Conservation (phyloP, 2,797 vertebrate genomes). For the Sebastes vulpes region DNA sequence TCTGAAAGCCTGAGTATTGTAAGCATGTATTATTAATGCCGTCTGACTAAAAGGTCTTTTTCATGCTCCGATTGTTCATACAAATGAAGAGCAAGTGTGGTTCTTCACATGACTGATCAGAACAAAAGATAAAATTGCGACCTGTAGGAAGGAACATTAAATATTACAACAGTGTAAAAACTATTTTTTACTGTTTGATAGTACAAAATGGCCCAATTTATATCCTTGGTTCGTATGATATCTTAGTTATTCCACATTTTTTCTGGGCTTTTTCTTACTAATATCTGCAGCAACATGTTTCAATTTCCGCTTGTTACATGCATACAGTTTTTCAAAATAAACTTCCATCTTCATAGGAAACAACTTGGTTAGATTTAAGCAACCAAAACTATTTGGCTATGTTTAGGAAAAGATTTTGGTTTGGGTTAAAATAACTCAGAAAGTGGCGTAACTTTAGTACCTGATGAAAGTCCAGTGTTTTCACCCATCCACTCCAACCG, state of each 20-base stretch:
- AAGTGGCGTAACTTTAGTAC: too few species aligned
- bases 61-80: background rate
- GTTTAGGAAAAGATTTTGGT: too few species aligned
- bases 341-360: too few species aligned
- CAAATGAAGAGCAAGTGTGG: background rate
- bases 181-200: background rate
- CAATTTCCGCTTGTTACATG: too few species aligned
- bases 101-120: background rate
- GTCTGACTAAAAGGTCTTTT: background rate
- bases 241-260: background rate
- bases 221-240: background rate
- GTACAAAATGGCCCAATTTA: background rate
- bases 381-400: too few species aligned
- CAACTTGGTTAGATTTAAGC: too few species aligned
- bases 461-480: too few species aligned
- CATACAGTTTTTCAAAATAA: too few species aligned
- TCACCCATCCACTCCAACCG: too few species aligned
- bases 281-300: background rate
- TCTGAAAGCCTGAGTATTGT: background rate
- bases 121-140: too few species aligned
- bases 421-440: too few species aligned
- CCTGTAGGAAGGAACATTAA: background rate
- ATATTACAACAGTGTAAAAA: background rate
- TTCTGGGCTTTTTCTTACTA: background rate
- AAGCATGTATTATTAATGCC: background rate